Evolutionary conservation across 2,113 vertebrate genomes (phyloP).

Genomic region (Heteronetta atricapilla): DNA sequence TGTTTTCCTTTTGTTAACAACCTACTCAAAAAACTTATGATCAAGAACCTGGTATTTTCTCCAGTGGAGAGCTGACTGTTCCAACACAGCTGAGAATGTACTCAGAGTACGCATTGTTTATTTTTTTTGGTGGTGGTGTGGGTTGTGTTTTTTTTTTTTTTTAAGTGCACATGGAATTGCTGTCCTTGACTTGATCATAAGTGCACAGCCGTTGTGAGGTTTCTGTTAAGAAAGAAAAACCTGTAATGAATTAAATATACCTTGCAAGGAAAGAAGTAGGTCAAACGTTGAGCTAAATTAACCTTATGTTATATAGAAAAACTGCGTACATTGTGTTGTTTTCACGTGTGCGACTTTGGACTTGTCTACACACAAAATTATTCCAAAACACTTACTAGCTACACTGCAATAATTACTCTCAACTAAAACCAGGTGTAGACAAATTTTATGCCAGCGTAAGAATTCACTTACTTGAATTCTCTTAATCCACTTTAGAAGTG

Average conservation of each 20-base stretch:
- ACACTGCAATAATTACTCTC: not conserved
- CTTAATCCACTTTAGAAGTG: slow-evolving; percentile 41
- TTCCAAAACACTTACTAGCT: not conserved
- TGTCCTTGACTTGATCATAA: not conserved
- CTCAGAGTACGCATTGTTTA: not conserved
- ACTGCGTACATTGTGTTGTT: not conserved
- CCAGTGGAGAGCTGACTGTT: not conserved
- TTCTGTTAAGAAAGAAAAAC: not conserved
- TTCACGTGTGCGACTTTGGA: not conserved
- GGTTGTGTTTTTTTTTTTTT: not conserved
- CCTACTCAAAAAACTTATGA: not conserved
- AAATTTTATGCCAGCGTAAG: not conserved
- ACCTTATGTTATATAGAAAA: not conserved
- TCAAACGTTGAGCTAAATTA: not conserved
- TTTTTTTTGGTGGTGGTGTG: not conserved
- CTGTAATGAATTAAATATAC: not conserved
- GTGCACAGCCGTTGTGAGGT: not conserved
- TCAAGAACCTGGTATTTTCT: not conserved
- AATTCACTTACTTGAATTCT: slow-evolving; percentile 35
- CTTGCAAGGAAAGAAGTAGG: slow-evolving; percentile 34
- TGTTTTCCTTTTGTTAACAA: not conserved
- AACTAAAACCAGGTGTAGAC: not conserved
- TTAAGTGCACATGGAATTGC: not conserved
- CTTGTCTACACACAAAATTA: not conserved
- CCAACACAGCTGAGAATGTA: not conserved